These are phyloP conservation scores for Hypercompe scribonia DNA, from an alignment of 2,888 invertebrate species.

Conservation along the genomic window DNA sequence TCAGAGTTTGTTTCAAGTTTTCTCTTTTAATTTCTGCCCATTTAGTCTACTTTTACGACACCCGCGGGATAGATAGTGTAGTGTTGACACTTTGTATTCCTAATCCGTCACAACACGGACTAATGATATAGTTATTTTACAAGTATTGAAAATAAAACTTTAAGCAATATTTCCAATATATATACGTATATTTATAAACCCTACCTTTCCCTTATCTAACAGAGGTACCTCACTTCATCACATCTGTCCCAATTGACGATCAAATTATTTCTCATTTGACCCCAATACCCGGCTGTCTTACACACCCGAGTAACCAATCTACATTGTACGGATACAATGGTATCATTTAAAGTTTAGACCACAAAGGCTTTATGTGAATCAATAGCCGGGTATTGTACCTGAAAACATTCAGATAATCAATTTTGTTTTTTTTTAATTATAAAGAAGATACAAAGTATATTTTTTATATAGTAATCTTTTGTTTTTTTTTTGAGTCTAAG, in stretches of 20 bases:
- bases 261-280: slow-evolving; percentile 10
- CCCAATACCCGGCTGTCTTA: slow-evolving; percentile 6
- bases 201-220: neutral
- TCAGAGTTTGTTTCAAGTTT: too few relatives aligned
- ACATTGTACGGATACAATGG: slow-evolving; percentile 18
- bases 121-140: too few relatives aligned
- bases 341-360: slow-evolving; percentile 13
- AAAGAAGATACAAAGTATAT: too few relatives aligned
- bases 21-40: too few relatives aligned
- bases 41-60: too few relatives aligned
- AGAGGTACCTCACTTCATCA: neutral
- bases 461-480: too few relatives aligned
- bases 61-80: too few relatives aligned
- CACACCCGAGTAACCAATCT: slow-evolving; percentile 4
- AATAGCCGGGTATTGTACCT: slow-evolving; percentile 15
- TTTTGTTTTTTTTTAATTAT: slow-evolving; percentile 11
- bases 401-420: slow-evolving; percentile 4
- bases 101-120: too few relatives aligned
- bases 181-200: neutral
- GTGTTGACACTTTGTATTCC: too few relatives aligned
- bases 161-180: too few relatives aligned
- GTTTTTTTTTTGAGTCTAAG: too few relatives aligned
- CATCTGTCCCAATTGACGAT: neutral
- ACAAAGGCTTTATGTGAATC: slow-evolving; percentile 14
- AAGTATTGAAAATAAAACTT: too few relatives aligned